Evolutionary conservation across 2,113 vertebrate species (phyloP), one percentile per base, ranked within the genome.

Genomic region (Rhombomys opimus): DNA sequence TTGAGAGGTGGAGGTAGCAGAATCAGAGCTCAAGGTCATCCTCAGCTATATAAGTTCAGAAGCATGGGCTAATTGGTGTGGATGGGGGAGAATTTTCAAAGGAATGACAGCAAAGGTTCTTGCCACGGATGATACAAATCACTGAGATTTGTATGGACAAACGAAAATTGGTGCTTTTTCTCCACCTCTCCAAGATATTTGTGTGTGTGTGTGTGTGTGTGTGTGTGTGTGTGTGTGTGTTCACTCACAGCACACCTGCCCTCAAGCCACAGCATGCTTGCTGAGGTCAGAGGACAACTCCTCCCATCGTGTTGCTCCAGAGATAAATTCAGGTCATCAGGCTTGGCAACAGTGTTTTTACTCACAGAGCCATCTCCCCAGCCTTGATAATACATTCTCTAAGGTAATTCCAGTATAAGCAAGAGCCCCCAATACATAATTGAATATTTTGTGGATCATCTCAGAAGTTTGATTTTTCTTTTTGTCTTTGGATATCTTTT

Each of bases 351-450:
- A 22, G 46, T 13, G 5, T 32, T 10, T 35, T 14, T 87, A 15
- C 32, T 52, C 86, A n/a, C 2, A 38, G 50, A 72, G 85, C 65
- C 46, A 72, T 57, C 86, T 72, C 50, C 32, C 35, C 2, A 9
- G 50, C 20, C 52, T 32, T 0, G 7, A 72, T n/a, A 15, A 41
- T 57, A 88, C 73, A 38, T 87, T 84, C 77, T 87, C 94, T 85
- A 84, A 94, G 50, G 41, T 90, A 93, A 86, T 77, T 93, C 50
- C 61, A 87, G 14, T 52, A 13, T 32, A 92, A 87, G 27, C n/a
- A 52, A 63, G 59, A 85, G 23, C 73, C 67, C 68, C 23, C 73
- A 41, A 78, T 17, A 89, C 38, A 70, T 68, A 73, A 75, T n/a
- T 82, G 61, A 17, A 70, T 89, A 87, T 52, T 57, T 84, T 75